Base-by-base conservation (phyloP, 2,113 vertebrate species). In the Pyrgilauda ruficollis region DNA sequence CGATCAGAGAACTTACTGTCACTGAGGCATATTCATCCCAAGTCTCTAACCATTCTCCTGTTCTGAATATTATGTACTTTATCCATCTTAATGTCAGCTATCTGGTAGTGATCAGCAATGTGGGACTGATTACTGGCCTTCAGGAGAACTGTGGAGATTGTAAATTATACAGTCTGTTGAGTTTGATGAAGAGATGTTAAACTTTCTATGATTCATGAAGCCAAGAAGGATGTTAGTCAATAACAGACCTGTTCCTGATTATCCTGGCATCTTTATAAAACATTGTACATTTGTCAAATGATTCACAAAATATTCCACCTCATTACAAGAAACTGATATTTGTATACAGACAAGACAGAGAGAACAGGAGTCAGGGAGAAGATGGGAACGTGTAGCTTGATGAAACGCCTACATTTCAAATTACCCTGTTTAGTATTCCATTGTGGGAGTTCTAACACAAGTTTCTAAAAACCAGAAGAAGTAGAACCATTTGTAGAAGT, bases 141-240 rank as follows among this genome's bases (percentile, higher is more conserved):
- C 78, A 90, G 49, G 9, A 72, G 50, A 83, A 73, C 49, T 69
- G 24, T 27, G 30, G 49, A 93, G 46, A 58, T 24, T 85, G 39
- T 88, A 85, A 94, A 85, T 85, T 85, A 93, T 46, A 52, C 41
- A 76, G 41, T 76, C 62, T 86, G 41, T 50, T 92, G 84, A 93
- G 26, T 93, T 24, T 53, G 55, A 79, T 0, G 7, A 49, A 84
- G 84, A 81, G 46, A 92, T 74, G 20, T 41, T 66, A 86, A 94
- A 68, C 26, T 77, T 89, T 10, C 55, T 80, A 11, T 68, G 37
- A 83, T 64, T 88, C 62, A 73, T 52, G 55, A 84, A 77, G 43
- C 61, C 55, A 96, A 66, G 68, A 78, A 94, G 7, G 23, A n/a
- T 50, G 39, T 58, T 59, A 93, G 75, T 91, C 78, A 90, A 80